Evolutionary conservation across 2,797 vertebrate species (phyloP).

Genomic region (Darevskia nairensis): DNA sequence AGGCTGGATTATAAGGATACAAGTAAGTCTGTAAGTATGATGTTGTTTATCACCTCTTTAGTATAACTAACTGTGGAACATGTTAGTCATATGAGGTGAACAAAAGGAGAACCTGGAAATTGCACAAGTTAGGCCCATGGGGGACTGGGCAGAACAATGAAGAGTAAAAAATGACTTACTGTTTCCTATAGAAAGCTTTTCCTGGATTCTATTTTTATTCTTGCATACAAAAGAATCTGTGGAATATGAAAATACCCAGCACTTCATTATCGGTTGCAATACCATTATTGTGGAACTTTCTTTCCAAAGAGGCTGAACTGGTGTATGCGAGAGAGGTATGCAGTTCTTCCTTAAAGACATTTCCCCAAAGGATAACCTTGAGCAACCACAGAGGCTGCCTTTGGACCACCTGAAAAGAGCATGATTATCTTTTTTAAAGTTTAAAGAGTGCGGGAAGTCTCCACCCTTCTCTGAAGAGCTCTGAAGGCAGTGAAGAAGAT

Average conservation of each 20-base stretch:
- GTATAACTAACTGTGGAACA: neutral
- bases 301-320: neutral
- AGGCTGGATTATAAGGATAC: neutral
- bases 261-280: neutral
- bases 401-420: too few relatives aligned
- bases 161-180: neutral
- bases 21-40: neutral
- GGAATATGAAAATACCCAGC: neutral
- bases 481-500: too few relatives aligned
- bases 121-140: neutral
- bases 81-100: too few relatives aligned
- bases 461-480: too few relatives aligned
- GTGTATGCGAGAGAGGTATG: too few relatives aligned
- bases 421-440: too few relatives aligned
- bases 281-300: neutral
- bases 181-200: neutral
- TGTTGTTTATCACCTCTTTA: neutral
- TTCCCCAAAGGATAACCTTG: too few relatives aligned
- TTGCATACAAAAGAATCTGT: too few relatives aligned
- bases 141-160: neutral
- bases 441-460: too few relatives aligned
- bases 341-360: too few relatives aligned
- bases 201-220: conserved; percentile 1
- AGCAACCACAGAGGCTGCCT: too few relatives aligned
- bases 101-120: neutral